Evolutionary conservation across 2,113 vertebrate genomes (phyloP).

Genomic region (Urocynchramus pylzowi): DNA sequence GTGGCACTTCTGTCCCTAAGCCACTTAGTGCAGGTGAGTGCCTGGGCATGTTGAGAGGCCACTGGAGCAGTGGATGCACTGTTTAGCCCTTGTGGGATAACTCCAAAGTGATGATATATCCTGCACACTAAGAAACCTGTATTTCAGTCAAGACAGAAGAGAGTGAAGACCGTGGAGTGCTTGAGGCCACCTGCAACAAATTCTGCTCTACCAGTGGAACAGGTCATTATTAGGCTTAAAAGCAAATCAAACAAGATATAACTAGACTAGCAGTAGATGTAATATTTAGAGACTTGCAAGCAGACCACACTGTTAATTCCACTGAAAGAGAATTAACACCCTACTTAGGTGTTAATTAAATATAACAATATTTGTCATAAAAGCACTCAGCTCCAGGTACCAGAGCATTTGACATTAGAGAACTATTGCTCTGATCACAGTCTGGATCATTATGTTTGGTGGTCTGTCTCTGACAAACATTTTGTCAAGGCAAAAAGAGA

Average conservation of each 20-base stretch:
- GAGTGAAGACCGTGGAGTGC: neutral
- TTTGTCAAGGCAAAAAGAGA: neutral
- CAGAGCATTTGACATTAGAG: neutral
- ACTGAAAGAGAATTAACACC: neutral
- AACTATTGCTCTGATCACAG: neutral
- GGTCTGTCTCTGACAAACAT: neutral
- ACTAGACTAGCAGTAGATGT: neutral
- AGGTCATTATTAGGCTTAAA: neutral
- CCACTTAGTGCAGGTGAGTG: neutral
- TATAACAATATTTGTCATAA: neutral
- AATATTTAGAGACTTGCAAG: neutral
- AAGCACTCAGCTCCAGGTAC: neutral
- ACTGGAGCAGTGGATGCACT: neutral
- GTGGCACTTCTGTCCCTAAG: neutral
- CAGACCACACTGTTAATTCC: neutral
- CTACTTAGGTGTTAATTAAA: neutral
- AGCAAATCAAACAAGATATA: neutral
- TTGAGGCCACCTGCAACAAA: neutral
- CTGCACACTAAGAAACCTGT: neutral
- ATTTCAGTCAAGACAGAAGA: neutral
- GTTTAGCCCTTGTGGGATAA: neutral
- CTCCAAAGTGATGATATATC: fast-evolving
- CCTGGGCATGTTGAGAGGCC: neutral
- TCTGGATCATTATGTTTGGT: fast-evolving
- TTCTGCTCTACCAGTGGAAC: neutral